These are phyloP conservation scores for Torymus texanus DNA, from an alignment of 2,888 invertebrate genomes.

Conservation along the genomic window DNA sequence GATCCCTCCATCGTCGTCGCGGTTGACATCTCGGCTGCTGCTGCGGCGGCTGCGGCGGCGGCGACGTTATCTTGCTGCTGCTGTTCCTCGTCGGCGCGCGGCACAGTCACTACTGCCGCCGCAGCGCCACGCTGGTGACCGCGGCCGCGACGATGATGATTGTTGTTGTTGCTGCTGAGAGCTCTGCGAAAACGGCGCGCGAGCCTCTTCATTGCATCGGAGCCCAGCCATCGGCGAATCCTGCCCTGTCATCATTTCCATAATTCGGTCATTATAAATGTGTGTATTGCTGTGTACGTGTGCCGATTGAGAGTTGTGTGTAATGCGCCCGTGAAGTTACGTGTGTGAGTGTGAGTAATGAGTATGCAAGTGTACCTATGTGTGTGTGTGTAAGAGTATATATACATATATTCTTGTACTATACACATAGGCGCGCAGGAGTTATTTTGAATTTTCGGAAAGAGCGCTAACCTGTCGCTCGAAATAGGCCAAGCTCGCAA, in stretches of 20 bases:
- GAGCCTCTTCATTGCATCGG: constrained; percentile 54
- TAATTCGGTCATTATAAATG: too few relatives aligned
- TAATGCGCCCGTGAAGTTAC: too few relatives aligned
- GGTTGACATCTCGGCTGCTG: constrained; percentile 46
- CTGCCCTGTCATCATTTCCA: not conserved
- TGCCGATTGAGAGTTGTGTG: too few relatives aligned
- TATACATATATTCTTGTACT: not conserved
- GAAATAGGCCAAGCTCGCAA: not conserved
- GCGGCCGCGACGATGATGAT: constrained; percentile 10
- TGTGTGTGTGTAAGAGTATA: not conserved
- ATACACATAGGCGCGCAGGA: not conserved
- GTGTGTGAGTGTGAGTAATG: too few relatives aligned
- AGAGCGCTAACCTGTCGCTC: not conserved
- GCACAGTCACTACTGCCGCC: too few relatives aligned
- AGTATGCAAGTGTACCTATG: too few relatives aligned
- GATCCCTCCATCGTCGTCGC: constrained; percentile 91
- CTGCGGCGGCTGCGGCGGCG: constrained; percentile 12
- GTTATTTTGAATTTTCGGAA: constrained; percentile 23
- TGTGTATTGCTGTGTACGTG: too few relatives aligned
- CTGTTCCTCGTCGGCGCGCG: not conserved
- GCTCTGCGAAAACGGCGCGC: constrained; percentile 53
- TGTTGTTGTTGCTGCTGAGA: constrained; percentile 21
- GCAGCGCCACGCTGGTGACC: not conserved
- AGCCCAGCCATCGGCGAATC: constrained; percentile 35
- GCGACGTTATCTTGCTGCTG: constrained; percentile 48